phyloP scores from a whole-genome alignment of 2,113 vertebrate species.

The Daphoenositta chrysoptera region DNA sequence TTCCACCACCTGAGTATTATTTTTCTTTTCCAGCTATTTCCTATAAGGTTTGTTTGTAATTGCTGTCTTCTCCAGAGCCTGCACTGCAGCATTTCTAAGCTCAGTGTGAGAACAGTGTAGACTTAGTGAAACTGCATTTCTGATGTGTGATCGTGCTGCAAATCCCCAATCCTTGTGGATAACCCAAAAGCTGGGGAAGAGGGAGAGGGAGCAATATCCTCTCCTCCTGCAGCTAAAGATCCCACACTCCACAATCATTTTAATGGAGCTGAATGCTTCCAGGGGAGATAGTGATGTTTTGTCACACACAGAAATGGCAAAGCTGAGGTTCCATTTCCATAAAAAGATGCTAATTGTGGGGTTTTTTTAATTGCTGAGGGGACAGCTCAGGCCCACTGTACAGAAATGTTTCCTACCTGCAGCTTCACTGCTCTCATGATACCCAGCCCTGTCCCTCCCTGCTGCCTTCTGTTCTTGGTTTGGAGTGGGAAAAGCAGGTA shows the following conservation, averaged over 20 bases:
- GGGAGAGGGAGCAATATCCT: neutral
- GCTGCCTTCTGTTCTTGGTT: neutral
- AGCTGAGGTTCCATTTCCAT: neutral
- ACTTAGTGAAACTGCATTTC: neutral
- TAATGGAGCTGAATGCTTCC: neutral
- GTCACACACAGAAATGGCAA: neutral
- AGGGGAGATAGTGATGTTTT: neutral
- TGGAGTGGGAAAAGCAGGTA: neutral
- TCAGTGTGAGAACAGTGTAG: neutral
- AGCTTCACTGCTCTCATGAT: neutral
- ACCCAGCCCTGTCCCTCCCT: neutral
- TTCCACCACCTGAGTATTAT: neutral
- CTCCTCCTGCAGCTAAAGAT: neutral
- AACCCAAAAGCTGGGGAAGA: neutral
- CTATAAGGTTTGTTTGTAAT: neutral
- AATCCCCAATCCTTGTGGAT: neutral
- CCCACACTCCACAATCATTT: neutral
- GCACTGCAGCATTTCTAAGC: slow-evolving; percentile 51
- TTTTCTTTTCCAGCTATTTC: neutral
- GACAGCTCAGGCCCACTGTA: neutral
- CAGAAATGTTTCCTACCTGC: neutral
- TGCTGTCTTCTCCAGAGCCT: neutral
- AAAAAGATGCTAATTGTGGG: neutral
- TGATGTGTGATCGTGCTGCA: neutral
- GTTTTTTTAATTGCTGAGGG: neutral